Conservation (phyloP, 2,888 invertebrate species). For the Ariolimax columbianus region DNA sequence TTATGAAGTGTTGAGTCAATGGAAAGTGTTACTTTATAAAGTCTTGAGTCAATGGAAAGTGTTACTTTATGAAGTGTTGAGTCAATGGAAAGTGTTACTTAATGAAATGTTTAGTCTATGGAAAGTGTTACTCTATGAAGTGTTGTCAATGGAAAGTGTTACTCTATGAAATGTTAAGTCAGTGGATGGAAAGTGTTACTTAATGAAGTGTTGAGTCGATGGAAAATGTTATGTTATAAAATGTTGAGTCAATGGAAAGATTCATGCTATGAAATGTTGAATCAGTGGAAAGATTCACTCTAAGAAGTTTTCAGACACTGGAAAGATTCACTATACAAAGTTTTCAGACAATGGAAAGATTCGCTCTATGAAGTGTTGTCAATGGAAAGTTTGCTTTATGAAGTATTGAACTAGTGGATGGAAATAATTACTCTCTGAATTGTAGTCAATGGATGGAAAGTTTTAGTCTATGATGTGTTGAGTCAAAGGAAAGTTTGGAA, state of each 20-base stretch:
- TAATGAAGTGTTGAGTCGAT: constrained; percentile 52
- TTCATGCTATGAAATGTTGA: constrained; percentile 58
- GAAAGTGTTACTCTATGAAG: constrained; percentile 65
- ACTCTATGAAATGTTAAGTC: constrained; percentile 60
- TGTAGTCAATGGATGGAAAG: constrained; percentile 62
- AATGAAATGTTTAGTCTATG: constrained; percentile 52
- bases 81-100: constrained; percentile 59
- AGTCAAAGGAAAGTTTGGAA: no score
- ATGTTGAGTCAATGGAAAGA: constrained; percentile 60
- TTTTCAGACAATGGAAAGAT: constrained; percentile 59
- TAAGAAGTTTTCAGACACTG: constrained; percentile 58
- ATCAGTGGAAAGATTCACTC: constrained; percentile 66
- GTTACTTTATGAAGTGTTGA: not conserved
- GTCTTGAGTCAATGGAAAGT: not conserved
- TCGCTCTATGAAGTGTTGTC: constrained; percentile 43
- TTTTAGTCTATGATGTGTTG: not conserved
- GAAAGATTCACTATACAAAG: not conserved
- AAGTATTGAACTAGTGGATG: no score
- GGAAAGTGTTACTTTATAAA: constrained; percentile 63
- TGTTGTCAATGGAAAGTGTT: constrained; percentile 61
- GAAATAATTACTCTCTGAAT: not conserved
- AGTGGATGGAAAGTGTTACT: constrained; percentile 44
- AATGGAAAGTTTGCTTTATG: constrained; percentile 60
- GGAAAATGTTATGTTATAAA: constrained; percentile 51
- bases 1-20: constrained; percentile 59